phyloP scores from a whole-genome alignment of 2,113 vertebrate genomes.

The Pelvicachromis taeniatus region DNA sequence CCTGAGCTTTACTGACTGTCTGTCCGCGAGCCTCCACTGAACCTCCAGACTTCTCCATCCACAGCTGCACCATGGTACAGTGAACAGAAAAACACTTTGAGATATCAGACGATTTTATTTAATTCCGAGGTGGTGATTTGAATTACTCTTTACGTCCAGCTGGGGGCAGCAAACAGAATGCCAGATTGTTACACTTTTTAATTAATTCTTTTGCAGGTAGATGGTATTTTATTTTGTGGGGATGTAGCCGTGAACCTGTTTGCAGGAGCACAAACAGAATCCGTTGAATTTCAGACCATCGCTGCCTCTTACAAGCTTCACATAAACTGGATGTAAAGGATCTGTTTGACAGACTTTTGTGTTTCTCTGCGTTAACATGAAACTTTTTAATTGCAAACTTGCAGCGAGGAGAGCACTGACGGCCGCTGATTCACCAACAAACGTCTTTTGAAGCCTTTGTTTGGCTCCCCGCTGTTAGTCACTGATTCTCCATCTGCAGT shows the following conservation, averaged over 20 bases:
- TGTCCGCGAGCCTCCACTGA: background rate
- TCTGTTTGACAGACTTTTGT: background rate
- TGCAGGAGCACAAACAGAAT: background rate
- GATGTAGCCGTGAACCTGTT: background rate
- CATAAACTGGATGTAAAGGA: background rate
- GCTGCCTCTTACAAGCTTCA: no score
- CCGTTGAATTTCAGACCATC: background rate
- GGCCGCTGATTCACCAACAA: background rate
- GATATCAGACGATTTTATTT: background rate
- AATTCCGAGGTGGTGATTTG: background rate
- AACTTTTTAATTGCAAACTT: background rate
- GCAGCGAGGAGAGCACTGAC: background rate
- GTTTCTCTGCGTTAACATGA: background rate
- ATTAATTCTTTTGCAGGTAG: background rate
- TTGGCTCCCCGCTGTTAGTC: background rate
- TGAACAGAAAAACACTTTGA: background rate
- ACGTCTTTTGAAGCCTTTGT: background rate
- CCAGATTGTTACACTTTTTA: background rate
- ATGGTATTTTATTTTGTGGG: background rate
- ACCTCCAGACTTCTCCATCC: background rate
- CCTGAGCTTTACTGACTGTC: background rate
- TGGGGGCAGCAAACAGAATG: background rate
- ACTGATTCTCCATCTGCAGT: background rate
- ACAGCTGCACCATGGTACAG: slow-evolving; percentile 41
- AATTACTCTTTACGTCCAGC: background rate